Evolutionary conservation across 2,797 vertebrate genomes (phyloP), one percentile per base, ranked within the genome.

Genomic region (Hirundo rustica): DNA sequence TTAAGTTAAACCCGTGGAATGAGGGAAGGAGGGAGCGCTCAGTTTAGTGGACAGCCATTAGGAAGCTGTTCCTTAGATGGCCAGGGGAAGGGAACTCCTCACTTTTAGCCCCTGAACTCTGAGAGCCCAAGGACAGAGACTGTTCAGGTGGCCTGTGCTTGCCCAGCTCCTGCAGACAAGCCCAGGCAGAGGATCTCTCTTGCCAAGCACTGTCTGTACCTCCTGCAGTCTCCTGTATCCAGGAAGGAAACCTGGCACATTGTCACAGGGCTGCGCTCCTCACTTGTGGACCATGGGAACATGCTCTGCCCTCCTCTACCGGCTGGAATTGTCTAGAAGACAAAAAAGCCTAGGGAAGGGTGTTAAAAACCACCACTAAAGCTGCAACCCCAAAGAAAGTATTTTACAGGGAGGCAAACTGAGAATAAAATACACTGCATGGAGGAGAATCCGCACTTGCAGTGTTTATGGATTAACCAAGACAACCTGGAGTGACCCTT

Each of bases 211-310:
- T 94, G 92, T 76, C 96, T 88, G 91, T 76, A 95, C 87, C 94
- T 96, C 96, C 94, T 11, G 21, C 94, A 54, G 54, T 29, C 92
- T 85, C 95, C 47, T 29, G 16, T 2, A 2, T 36, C 75, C 47
- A 70, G 65, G 72, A 74, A 83, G 85, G 61, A 86, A 87, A 85
- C 26, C 4, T 40, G 89, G 95, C 92, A 92, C 85, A 17, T 2
- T 36, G 93, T 53, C 70, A 65, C 15, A 10, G 78, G 96, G 96
- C 89, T 70, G 27, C 5, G 29, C 87, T 94, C 90, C 77, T 72
- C 67, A 45, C 78, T 42, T 42, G 10, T 30, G 61, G 96, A 94
- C 73, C 71, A 36, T 96, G 96, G 95, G 95, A 97, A 97, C 65
- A 26, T 48, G 71, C 86, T 90, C 53, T 12, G 5, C 57, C 10